Evolutionary conservation across 2,888 invertebrate genomes (phyloP).

Genomic region (Drosophila affinis): DNA sequence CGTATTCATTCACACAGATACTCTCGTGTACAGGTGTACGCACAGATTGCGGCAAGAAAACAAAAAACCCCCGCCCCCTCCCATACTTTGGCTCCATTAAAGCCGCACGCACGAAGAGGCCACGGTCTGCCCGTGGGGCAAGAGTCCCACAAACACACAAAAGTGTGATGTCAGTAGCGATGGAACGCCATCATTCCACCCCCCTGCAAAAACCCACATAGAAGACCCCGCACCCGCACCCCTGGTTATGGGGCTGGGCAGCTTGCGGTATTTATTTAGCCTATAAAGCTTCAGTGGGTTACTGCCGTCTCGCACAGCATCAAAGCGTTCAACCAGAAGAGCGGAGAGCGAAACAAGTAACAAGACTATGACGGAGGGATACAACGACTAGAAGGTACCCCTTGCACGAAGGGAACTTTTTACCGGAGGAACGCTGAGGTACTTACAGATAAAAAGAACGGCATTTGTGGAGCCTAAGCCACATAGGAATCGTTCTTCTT

Average conservation of each 20-base stretch:
- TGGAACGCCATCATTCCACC: conserved; percentile 2
- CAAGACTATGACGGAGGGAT: background rate
- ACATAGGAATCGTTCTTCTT: no score
- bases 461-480: no score
- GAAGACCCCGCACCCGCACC: background rate
- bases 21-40: conserved; percentile 25
- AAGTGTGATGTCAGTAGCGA: conserved; percentile 67
- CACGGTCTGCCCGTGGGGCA: conserved; percentile 52
- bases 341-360: background rate
- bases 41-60: conserved; percentile 47
- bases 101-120: conserved; percentile 49
- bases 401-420: background rate
- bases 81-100: conserved; percentile 47
- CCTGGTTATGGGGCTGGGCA: conserved; percentile 8
- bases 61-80: background rate
- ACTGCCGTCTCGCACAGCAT: conserved; percentile 61
- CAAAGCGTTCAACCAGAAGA: conserved; percentile 68
- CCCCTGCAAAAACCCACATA: background rate
- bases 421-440: no score
- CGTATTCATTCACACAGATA: conserved; percentile 1
- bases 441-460: no score
- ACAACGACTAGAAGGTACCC: background rate
- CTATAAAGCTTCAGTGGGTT: conserved; percentile 75
- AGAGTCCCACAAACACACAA: conserved; percentile 57
- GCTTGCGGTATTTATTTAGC: conserved; percentile 76